Evolutionary conservation across 2,113 vertebrate genomes (phyloP).

Genomic region (Gulo gulo): DNA sequence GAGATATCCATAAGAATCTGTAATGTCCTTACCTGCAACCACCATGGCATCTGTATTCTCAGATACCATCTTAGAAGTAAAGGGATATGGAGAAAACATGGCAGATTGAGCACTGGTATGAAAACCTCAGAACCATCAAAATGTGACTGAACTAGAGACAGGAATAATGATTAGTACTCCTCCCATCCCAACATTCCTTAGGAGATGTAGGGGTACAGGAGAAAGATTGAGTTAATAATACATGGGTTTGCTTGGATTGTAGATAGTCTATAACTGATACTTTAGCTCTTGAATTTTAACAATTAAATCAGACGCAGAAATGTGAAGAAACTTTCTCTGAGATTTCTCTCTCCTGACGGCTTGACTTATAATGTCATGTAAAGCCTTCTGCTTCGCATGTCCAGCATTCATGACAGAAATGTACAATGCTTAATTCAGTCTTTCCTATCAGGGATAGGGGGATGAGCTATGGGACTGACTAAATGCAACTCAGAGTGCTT

Average conservation of each 20-base stretch:
- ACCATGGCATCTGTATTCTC: background rate
- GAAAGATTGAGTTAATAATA: background rate
- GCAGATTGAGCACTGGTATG: background rate
- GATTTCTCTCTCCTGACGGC: background rate
- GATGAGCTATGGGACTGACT: background rate
- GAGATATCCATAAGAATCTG: background rate
- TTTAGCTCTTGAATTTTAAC: slow-evolving; percentile 11
- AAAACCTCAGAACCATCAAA: background rate
- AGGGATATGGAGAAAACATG: background rate
- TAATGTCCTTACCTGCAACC: background rate
- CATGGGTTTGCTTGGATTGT: background rate
- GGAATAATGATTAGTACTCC: background rate
- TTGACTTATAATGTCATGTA: background rate
- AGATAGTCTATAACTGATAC: background rate
- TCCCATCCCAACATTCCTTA: background rate
- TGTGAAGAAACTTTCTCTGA: background rate
- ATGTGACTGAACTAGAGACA: background rate
- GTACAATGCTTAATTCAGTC: background rate
- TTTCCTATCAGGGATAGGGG: background rate
- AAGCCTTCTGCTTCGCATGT: background rate
- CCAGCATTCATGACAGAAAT: background rate
- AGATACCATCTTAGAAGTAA: background rate
- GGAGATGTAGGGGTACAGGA: background rate
- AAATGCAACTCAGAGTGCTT: background rate
- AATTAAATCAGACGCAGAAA: background rate